A percentile compares a stretch with the other conserved stretches of the same genome.
Conservation (phyloP, 1,140 invertebrate genomes). For the Drosophila albomicans region DNA sequence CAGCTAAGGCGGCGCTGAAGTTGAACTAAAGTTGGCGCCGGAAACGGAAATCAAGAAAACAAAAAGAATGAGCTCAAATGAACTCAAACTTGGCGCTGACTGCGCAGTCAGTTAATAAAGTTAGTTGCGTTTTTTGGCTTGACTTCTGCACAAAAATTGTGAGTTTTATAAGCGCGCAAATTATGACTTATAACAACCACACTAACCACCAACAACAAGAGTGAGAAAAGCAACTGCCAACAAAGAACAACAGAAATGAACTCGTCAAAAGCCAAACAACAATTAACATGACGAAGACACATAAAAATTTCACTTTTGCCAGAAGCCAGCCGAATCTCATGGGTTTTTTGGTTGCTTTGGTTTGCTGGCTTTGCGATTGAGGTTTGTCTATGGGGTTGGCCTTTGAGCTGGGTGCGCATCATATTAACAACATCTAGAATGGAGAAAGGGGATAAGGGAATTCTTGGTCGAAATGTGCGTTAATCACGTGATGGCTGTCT, state of each 20-base stretch:
- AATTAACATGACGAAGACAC: conserved; percentile 83
- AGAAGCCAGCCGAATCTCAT: conserved; percentile 9
- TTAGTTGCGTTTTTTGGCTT: conserved; percentile 71
- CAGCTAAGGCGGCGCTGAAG: conserved; percentile 5
- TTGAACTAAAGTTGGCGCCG: conserved; percentile 59
- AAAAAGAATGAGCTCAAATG: conserved; percentile 79
- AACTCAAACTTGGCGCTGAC: conserved; percentile 63
- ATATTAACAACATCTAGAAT: conserved; percentile 34
- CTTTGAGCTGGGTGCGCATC: conserved; percentile 53
- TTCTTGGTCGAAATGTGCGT: conserved; percentile 64
- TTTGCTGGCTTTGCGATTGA: neutral
- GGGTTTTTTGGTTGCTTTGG: neutral
- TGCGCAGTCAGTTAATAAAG: conserved; percentile 71
- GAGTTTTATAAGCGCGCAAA: conserved; percentile 75
- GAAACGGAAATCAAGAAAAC: conserved; percentile 81
- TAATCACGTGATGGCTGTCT: conserved; percentile 66
- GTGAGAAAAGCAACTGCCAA: conserved; percentile 41
- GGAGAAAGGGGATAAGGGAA: conserved; percentile 15
- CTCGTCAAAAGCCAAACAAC: conserved; percentile 56
- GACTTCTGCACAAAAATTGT: conserved; percentile 55
- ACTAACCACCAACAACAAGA: conserved; percentile 32
- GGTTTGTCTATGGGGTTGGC: neutral
- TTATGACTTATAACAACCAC: conserved; percentile 73
- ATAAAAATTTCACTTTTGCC: conserved; percentile 66
- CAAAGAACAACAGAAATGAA: conserved; percentile 35